Base-by-base conservation (phyloP, 1,140 invertebrate species). In the Whitmania pigra region DNA sequence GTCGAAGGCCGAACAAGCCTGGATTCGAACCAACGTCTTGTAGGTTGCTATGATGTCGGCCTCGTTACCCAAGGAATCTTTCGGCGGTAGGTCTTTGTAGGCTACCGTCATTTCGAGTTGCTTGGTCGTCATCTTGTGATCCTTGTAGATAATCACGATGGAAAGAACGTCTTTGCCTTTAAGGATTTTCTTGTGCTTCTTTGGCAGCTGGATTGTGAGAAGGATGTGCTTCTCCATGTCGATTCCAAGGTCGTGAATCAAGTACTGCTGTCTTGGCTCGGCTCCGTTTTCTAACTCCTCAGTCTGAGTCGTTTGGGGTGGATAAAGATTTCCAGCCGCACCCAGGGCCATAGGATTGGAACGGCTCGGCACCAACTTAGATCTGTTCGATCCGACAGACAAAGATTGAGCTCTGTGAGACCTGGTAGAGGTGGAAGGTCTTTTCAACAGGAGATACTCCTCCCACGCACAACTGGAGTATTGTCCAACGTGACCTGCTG, bases 101-200 rank as follows among this genome's bases (percentile, higher is more conserved):
- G 36, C 29, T 7, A 73, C 57, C 7, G 43, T 53, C 69, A 66
- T 71, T 69, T 72, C 70, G 20, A 67, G n/a, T 31, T 27, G 3
- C 15, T 29, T 27, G n/a, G 5, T 36, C 7, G n/a, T 25, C 49
- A 57, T 36, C 68, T 20, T 43, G 13, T 53, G 49, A 36, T 73
- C 67, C 25, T 27, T 29, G 67, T 71, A 68, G 18, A n/a, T 53
- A 1, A 74, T 69, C 22, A 49, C 40, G 40, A 74, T 49, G 29
- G 54, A 55, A 4, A 74, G 40, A 25, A 74, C 66, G 25, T 71
- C 57, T 53, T 74, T 74, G 13, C 67, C 66, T 53, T 74, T 74
- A 0, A 74, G 73, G 31, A 68, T 22, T 29, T 72, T 71, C 49
- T 74, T 74, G 70, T 69, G 70, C 71, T 74, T 74, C 31, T 67